Conservation (phyloP, 2,797 vertebrate species). For the Leontocebus nigricollis region DNA sequence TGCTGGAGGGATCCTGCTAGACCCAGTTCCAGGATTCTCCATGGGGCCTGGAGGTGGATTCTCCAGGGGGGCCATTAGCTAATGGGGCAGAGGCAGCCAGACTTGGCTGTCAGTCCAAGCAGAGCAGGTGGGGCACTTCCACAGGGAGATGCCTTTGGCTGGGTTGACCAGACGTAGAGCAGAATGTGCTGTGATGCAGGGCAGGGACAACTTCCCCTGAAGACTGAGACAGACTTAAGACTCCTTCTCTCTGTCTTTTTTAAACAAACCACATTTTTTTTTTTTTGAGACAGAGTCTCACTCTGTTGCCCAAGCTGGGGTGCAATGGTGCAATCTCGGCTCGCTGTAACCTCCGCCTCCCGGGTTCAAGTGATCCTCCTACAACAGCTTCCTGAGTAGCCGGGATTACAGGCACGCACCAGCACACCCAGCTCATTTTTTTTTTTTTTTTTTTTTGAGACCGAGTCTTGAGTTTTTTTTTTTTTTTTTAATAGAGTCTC, state of each 20-base stretch:
- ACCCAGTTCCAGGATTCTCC: background rate
- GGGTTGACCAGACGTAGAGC: background rate
- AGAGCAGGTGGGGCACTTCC: background rate
- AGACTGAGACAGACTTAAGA: background rate
- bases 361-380: background rate
- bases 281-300: background rate
- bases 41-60: background rate
- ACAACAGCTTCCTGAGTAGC: background rate
- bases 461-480: too few species aligned
- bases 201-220: background rate
- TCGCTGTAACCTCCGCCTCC: background rate
- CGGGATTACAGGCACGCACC: background rate
- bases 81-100: background rate
- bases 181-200: background rate
- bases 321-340: background rate
- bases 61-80: background rate
- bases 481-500: too few species aligned
- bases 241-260: background rate
- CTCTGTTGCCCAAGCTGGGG: background rate
- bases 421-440: background rate
- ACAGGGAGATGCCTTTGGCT: background rate
- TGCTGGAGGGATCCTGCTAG: rapidly evolving
- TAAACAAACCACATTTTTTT: background rate
- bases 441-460: too few species aligned
- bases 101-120: background rate